Evolutionary conservation across 2,797 vertebrate species (phyloP), one percentile per base, ranked within the genome.

Genomic region (Xenentodon cancila): DNA sequence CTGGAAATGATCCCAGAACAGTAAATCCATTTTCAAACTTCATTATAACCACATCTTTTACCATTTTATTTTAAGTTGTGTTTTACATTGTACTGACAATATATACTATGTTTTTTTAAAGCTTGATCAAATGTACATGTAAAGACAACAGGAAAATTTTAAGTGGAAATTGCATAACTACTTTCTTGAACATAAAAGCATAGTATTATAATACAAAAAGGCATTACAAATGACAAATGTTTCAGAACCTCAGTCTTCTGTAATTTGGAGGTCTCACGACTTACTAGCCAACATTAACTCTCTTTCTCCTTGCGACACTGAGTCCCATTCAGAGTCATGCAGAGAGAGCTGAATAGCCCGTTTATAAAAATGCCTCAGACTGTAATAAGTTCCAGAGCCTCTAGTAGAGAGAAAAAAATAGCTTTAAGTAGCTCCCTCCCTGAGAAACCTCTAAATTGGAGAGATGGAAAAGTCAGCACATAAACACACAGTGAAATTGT

Each of bases 341-440:
- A 59, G 64, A 68, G 60, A 77, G 68, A 81, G 72, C 91, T 93
- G 92, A 94, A 94, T 92, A 85, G 91, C 77, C 72, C 88, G 81
- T 92, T 94, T 92, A 93, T 93, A 80, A 91, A 91, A 84, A 87
- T 72, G 84, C 79, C 76, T 82, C 67, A 73, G 82, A 84, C 79
- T 91, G 91, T 92, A 93, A 93, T 92, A 93, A 80, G 88, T 93
- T 93, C 92, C 93, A 93, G 90, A 88, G 88, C 73, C 77, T 77
- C 64, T 27, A 80, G 75, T 56, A 70, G 75, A 68, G 34, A 13
- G 2, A 37, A 64, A 82, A 81, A 74, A 53, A 32, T 49, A 75
- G 77, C 63, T 88, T 61, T 81, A 86, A 82, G 86, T 77, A 83
- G 80, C 78, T 73, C 80, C 84, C 87, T 84, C 84, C 88, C 85